Conservation (phyloP, 2,888 invertebrate genomes). For the Hydrotaea diabolus region DNA sequence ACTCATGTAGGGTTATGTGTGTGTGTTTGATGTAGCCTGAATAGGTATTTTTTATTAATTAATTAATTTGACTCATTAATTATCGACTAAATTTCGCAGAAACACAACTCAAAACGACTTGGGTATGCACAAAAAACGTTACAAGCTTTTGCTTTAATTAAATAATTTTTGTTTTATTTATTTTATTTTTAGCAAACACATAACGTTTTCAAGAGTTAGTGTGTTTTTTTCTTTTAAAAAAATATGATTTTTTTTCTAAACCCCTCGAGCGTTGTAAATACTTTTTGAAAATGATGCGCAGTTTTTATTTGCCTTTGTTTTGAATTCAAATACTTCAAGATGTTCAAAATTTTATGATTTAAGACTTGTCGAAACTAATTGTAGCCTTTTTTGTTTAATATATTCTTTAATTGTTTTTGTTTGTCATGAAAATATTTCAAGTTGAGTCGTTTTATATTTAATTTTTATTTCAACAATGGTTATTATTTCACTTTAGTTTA, state of each 20-base stretch:
- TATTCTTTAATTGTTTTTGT: too few relatives aligned
- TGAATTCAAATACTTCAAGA: neutral
- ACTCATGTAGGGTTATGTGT: neutral
- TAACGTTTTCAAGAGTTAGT: neutral
- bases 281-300: neutral
- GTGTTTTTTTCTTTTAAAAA: neutral
- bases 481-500: too few relatives aligned
- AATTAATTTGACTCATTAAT: conserved; percentile 47
- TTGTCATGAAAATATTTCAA: too few relatives aligned
- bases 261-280: neutral
- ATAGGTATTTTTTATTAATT: conserved; percentile 46
- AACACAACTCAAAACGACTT: neutral
- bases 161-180: neutral
- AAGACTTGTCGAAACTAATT: neutral
- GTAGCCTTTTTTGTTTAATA: neutral
- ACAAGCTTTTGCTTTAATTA: conserved; percentile 19
- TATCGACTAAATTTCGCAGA: conserved; percentile 21
- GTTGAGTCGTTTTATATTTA: too few relatives aligned
- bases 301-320: neutral
- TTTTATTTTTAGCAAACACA: neutral
- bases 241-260: neutral
- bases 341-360: neutral
- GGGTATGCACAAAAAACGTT: conserved; percentile 7
- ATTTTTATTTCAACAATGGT: too few relatives aligned
- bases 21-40: neutral